Evolutionary conservation across 1,140 invertebrate species (phyloP), one percentile per base, ranked within the genome.

Genomic region (Apocrypta bakeri): DNA sequence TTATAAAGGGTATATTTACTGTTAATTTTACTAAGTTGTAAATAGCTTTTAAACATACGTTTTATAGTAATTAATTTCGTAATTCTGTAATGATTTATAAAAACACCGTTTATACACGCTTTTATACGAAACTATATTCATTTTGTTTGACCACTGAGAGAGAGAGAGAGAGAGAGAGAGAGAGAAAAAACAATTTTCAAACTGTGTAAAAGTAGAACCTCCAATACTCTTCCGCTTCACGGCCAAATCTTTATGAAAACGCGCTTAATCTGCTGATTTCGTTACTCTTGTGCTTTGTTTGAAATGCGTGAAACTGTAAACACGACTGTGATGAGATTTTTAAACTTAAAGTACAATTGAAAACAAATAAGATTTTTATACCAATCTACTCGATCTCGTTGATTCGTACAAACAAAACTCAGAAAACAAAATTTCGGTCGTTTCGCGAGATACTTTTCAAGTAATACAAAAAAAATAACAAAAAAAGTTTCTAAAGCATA

Each of bases 21-120:
- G 42, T 78, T 83, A 79, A 63, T 79, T 82, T 80, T 72, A 77
- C 12, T 80, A 31, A 79, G 63, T 83, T 81, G 69, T 77, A 85
- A 81, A 81, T 56, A 71, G 11, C 74, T 79, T 81, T 74, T 85
- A 84, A 84, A 74, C 79, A 73, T 64, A 42, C 9, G 33, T 73
- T 82, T 77, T 8, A n/a, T n/a, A 68, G 2, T 33, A 77, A 82
- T 73, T 56, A 72, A 82, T 78, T 31, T 69, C 33, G 27, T 71
- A 64, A 79, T 79, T 27, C 17, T 64, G 48, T 79, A 21, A 79
- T 75, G 33, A 78, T 72, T 72, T 71, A 48, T 69, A 77, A 27
- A 64, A 78, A 68, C 3, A 56, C 33, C 71, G 24, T 74, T 37
- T 74, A 48, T 71, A 71, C 31, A 27, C 27, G 66, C n/a, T 82